A percentile compares a stretch with the other conserved stretches of the same genome.
These are phyloP conservation scores for Ennomos erosarius DNA, from an alignment of 2,888 invertebrate genomes.

Conservation along the genomic window DNA sequence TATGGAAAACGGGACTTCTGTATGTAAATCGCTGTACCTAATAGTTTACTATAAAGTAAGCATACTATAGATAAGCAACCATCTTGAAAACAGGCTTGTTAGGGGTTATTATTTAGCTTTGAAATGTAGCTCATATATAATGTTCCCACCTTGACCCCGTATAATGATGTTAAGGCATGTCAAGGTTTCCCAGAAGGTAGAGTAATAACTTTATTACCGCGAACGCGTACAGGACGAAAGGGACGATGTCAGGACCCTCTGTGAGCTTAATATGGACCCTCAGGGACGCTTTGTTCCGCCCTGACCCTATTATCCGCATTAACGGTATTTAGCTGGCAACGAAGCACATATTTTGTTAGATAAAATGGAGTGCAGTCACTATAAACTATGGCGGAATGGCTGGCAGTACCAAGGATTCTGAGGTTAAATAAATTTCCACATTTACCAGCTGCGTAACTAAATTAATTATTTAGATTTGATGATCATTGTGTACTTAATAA, in stretches of 20 bases:
- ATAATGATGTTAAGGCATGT: constrained; percentile 27
- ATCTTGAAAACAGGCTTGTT: too few species aligned
- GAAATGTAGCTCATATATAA: too few species aligned
- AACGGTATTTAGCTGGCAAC: constrained; percentile 40
- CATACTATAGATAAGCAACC: too few species aligned
- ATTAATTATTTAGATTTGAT: neutral
- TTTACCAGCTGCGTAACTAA: neutral
- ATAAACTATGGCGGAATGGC: constrained; percentile 18
- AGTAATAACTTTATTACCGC: constrained; percentile 35
- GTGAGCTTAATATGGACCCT: constrained; percentile 32
- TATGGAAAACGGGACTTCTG: too few species aligned
- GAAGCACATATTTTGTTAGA: constrained; percentile 36
- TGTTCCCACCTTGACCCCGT: constrained; percentile 20
- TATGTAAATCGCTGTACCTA: too few species aligned
- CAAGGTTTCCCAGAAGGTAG: constrained; percentile 30
- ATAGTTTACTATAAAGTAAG: too few species aligned
- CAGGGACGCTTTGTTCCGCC: constrained; percentile 41
- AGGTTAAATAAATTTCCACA: constrained; percentile 3
- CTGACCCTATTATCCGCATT: constrained; percentile 44
- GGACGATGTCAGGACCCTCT: constrained; percentile 30
- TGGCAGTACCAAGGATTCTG: neutral
- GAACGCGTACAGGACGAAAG: constrained; percentile 27
- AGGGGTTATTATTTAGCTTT: too few species aligned
- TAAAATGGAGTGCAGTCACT: constrained; percentile 48
- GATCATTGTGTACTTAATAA: too few species aligned